Evolutionary conservation across 2,113 vertebrate genomes (phyloP).

Genomic region (Ciconia boyciana): DNA sequence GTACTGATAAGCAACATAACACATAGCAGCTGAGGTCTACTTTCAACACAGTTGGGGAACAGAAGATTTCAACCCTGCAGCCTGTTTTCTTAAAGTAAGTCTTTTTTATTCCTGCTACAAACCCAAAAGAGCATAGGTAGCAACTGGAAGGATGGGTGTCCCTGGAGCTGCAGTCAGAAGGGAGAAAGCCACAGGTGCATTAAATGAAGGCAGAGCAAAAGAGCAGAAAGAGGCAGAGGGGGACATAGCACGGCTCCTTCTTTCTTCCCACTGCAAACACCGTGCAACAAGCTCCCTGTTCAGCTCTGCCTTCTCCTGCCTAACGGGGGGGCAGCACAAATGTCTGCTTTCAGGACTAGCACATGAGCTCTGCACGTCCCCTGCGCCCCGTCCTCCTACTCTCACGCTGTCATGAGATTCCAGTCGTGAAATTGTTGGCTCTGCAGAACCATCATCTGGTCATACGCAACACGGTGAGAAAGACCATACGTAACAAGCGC

Average conservation of each 20-base stretch:
- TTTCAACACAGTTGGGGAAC: neutral
- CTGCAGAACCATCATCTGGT: neutral
- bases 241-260: fast-evolving
- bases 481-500: fast-evolving
- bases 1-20: neutral
- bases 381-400: neutral
- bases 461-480: fast-evolving
- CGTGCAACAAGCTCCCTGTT: neutral
- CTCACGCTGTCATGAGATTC: neutral
- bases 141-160: neutral
- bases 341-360: neutral
- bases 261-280: neutral
- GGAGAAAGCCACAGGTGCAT: neutral
- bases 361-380: fast-evolving
- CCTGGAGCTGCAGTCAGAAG: neutral
- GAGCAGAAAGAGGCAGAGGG: neutral
- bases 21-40: neutral
- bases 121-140: neutral
- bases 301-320: neutral
- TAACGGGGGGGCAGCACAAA: neutral
- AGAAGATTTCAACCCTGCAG: neutral
- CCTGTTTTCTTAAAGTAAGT: neutral
- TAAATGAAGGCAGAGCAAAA: neutral
- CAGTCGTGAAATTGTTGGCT: neutral
- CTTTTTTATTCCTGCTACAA: neutral